These are phyloP conservation scores for Todiramphus saurophagus DNA, from an alignment of 2,113 vertebrate genomes.

Conservation along the genomic window DNA sequence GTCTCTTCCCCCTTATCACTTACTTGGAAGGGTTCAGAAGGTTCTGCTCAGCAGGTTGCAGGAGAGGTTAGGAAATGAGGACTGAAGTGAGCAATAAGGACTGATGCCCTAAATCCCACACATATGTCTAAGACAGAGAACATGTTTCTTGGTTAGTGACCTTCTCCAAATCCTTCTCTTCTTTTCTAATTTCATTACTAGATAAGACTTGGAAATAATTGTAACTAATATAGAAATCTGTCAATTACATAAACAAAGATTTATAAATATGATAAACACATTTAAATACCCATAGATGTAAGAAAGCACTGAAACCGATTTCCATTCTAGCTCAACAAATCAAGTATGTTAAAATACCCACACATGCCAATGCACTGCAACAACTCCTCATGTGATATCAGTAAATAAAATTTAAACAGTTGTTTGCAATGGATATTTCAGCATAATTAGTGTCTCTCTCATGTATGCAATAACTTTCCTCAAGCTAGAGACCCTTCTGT, in stretches of 20 bases:
- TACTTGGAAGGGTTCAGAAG: neutral
- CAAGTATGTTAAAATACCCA: neutral
- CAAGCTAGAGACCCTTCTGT: neutral
- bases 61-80: neutral
- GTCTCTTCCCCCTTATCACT: neutral
- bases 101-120: neutral
- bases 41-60: neutral
- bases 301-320: neutral
- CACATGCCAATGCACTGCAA: neutral
- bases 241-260: neutral
- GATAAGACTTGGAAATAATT: neutral
- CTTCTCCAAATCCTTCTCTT: neutral
- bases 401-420: neutral
- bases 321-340: neutral
- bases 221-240: neutral
- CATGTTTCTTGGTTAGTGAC: neutral
- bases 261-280: neutral
- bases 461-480: neutral
- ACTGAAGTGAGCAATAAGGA: neutral
- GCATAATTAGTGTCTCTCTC: neutral
- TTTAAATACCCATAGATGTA: conserved; percentile 1
- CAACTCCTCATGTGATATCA: neutral
- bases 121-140: neutral
- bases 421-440: neutral
- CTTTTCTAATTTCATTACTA: neutral